These are phyloP conservation scores for Butastur rufipennis DNA, from an alignment of 2,113 vertebrate genomes.

Conservation along the genomic window DNA sequence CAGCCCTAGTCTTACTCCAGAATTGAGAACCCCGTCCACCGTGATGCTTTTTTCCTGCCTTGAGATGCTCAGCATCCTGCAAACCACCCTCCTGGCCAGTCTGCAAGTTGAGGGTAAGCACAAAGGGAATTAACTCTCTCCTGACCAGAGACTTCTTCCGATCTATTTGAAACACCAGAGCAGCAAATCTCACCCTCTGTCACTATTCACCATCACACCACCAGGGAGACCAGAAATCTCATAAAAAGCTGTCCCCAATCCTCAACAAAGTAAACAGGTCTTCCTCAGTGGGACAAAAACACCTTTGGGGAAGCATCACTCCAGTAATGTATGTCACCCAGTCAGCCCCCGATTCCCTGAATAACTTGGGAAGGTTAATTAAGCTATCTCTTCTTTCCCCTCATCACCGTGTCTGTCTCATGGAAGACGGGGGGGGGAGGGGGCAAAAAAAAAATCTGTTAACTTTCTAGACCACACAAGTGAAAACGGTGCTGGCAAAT, in stretches of 20 bases:
- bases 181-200: background rate
- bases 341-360: background rate
- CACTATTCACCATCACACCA: fast-evolving
- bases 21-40: fast-evolving
- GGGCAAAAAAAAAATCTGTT: conserved; percentile 66
- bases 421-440: conserved; percentile 1
- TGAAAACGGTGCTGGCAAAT: conserved; percentile 85
- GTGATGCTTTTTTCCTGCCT: background rate
- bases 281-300: background rate
- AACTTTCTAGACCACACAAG: conserved; percentile 96
- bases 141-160: background rate
- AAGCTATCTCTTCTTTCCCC: conserved; percentile 19
- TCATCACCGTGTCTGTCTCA: conserved; percentile 12
- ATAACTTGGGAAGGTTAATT: background rate
- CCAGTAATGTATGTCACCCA: background rate
- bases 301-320: background rate
- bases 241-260: background rate
- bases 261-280: background rate
- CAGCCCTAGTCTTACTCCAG: background rate
- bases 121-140: background rate
- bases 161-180: background rate
- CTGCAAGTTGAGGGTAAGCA: background rate
- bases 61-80: background rate
- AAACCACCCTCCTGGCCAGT: background rate
- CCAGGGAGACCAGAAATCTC: background rate